Percentiles rank a stretch among this genome's conserved stretches.
phyloP scores from a whole-genome alignment of 2,888 invertebrate genomes.

The Kryphioiulus occultus region DNA sequence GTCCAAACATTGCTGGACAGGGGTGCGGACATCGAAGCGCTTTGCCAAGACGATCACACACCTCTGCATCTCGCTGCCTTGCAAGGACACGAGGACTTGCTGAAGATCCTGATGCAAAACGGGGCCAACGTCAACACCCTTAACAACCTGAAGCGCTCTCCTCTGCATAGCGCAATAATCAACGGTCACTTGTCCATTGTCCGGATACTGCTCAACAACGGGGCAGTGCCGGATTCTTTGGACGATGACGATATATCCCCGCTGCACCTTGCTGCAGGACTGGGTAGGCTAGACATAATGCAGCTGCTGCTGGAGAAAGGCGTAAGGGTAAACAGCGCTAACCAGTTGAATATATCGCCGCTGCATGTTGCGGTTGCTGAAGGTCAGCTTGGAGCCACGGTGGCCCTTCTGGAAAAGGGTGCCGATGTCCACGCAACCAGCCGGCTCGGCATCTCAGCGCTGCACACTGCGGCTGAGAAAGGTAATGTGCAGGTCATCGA shows the following conservation, averaged over 20 bases:
- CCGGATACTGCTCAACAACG: background rate
- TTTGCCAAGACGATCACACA: background rate
- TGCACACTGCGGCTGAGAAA: slow-evolving; percentile 1
- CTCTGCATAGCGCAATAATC: background rate
- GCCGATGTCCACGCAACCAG: slow-evolving; percentile 1
- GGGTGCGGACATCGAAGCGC: slow-evolving; percentile 27
- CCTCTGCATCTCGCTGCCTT: slow-evolving; percentile 24
- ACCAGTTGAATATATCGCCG: background rate
- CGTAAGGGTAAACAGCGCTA: slow-evolving; percentile 55
- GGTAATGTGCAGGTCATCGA: background rate
- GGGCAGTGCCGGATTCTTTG: background rate
- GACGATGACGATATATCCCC: slow-evolving; percentile 6
- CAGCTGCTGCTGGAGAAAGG: background rate
- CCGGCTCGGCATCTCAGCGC: background rate
- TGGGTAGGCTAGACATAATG: background rate
- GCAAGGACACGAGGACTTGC: background rate
- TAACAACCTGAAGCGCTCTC: background rate
- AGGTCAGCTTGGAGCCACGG: background rate
- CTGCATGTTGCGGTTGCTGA: slow-evolving; percentile 25
- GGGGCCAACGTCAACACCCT: background rate
- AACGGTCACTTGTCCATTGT: slow-evolving; percentile 29
- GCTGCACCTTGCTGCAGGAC: background rate
- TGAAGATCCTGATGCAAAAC: background rate
- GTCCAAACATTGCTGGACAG: background rate
- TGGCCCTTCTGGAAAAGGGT: slow-evolving; percentile 54